Evolutionary conservation across 2,113 vertebrate genomes (phyloP), one percentile per base, ranked within the genome.

Genomic region (Pristiophorus japonicus): DNA sequence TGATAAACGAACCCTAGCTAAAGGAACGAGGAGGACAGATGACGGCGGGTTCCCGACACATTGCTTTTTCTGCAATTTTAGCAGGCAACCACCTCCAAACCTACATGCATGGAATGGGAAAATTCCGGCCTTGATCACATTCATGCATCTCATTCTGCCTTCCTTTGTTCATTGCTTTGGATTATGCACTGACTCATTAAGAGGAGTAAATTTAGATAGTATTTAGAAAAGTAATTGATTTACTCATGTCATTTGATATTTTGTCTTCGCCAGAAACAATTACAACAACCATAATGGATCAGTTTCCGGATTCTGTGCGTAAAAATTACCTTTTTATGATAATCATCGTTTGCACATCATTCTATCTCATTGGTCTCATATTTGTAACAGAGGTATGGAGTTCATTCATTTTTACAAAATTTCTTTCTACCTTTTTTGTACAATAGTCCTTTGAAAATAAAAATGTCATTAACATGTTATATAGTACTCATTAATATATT

Each of bases 331-430:
- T 96, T n/a, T 96, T 97, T 2, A 0, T 99, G 95, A 98, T 98
- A 0, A 0, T 98, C 63, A 96, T 96, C 0, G 96, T 97, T 30
- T 99, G 98, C 96, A 22, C 96, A 55, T 0, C 98, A 59, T 96
- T 99, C 84, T 99, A 98, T 97, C 95, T 99, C 0, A 97, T 99
- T 0, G 98, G 98, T 20, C 97, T 99, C 6, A 70, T 98, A 3
- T 99, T 98, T 96, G 98, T 99, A 93, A 99, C 98, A 96, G 97
- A 97, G 97, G 99, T 99, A 98, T 51, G 96, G 6, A 0, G 16
- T 34, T 73, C 65, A 94, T 96, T 96, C 95, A 96, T 63, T 90
- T 96, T 24, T 0, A 0, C 70, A 88, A 95, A 0, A 0, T 62
- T 85, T 34, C 27, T 47, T 62, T 91, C 62, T 18, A 34, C 6